Evolutionary conservation across 2,797 vertebrate genomes (phyloP).

Genomic region (Phalanger gymnotis): DNA sequence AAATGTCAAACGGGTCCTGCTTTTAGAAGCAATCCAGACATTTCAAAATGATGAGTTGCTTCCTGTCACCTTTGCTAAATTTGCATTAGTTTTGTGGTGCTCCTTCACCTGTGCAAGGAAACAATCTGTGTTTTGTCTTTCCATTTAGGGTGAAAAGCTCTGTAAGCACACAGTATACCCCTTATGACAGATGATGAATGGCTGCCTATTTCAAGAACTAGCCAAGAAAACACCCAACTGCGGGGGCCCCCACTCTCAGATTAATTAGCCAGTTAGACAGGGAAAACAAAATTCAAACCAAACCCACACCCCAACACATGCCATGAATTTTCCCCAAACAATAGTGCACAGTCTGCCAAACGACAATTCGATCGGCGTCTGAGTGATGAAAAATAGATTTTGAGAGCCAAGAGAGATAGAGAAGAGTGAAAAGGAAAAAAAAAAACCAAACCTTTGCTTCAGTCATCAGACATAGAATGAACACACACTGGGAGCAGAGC

Average conservation of each 20-base stretch:
- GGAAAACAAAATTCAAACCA: not conserved
- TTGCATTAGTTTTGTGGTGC: not conserved
- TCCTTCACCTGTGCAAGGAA: not conserved
- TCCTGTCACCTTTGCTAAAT: not conserved
- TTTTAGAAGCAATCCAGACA: accelerated
- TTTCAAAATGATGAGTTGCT: accelerated
- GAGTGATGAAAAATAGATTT: not conserved
- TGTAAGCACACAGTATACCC: not conserved
- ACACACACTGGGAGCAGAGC: not conserved
- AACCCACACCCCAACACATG: not conserved
- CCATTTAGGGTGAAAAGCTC: not conserved
- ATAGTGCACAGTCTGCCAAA: not conserved
- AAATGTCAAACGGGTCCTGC: not conserved
- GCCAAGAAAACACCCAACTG: not conserved
- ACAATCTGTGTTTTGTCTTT: not conserved
- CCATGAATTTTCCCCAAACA: not conserved
- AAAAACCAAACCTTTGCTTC: not conserved
- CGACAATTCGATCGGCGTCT: not conserved
- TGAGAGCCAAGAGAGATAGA: not conserved
- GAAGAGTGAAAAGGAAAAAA: not conserved
- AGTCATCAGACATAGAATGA: not conserved
- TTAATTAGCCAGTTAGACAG: not conserved
- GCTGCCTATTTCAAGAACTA: not conserved
- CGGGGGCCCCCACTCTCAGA: not conserved
- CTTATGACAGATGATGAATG: not conserved